Conservation (phyloP, 2,888 invertebrate genomes). For the Agrochola litura region DNA sequence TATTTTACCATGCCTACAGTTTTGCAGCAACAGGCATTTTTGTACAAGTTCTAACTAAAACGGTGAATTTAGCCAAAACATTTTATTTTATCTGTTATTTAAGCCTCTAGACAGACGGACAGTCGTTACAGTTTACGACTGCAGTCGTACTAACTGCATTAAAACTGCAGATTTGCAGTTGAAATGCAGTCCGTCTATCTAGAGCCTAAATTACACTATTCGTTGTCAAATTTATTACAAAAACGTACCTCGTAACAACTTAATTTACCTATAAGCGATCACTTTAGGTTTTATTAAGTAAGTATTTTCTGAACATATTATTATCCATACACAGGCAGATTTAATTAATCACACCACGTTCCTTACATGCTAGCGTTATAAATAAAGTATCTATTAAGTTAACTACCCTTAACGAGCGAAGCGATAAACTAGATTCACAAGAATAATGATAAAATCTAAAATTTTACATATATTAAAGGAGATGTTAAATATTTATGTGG, state of each 20-base stretch:
- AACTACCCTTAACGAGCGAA: conserved; percentile 57
- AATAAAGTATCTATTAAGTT: conserved; percentile 52
- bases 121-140: too few relatives aligned
- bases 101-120: too few relatives aligned
- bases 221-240: not conserved
- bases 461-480: conserved; percentile 72
- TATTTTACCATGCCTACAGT: too few relatives aligned
- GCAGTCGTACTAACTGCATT: too few relatives aligned
- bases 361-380: conserved; percentile 19
- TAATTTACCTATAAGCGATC: conserved; percentile 12
- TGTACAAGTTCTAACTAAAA: not conserved
- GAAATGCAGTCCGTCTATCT: too few relatives aligned
- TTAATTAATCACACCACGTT: conserved; percentile 33
- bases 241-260: not conserved
- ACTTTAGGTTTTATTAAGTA: not conserved
- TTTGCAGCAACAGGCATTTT: not conserved
- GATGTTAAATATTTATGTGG: conserved; percentile 77
- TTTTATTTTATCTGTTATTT: not conserved
- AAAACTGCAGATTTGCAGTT: too few relatives aligned
- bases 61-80: not conserved
- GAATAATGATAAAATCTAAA: conserved; percentile 58
- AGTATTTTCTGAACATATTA: not conserved
- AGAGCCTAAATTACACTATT: too few relatives aligned
- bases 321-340: not conserved
- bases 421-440: conserved; percentile 50